These are phyloP conservation scores for Boulengeromyrus knoepffleri DNA, from an alignment of 2,113 vertebrate species.

Conservation along the genomic window DNA sequence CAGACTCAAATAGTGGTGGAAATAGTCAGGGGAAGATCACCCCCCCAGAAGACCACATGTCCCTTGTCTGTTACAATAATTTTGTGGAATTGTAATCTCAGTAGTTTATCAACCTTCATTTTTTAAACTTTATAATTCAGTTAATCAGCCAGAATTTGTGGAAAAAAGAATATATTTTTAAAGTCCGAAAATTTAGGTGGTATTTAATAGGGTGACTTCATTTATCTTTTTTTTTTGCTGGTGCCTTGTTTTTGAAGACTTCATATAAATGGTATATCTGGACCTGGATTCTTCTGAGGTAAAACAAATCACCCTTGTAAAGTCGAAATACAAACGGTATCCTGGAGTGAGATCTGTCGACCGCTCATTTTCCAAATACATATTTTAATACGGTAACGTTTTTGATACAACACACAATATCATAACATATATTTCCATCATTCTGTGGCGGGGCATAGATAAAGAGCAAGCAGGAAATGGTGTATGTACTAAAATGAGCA, in stretches of 20 bases:
- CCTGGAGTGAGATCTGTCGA: neutral
- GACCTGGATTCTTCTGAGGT: neutral
- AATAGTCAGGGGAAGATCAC: neutral
- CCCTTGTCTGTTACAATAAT: neutral
- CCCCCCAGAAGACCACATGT: neutral
- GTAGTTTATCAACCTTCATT: neutral
- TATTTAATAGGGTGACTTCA: neutral
- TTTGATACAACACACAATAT: neutral
- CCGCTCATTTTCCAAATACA: neutral
- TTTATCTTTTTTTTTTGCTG: neutral
- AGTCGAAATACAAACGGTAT: too few species aligned
- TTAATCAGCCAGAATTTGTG: neutral
- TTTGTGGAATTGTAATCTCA: neutral
- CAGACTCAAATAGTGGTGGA: neutral
- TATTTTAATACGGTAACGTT: neutral
- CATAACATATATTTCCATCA: neutral
- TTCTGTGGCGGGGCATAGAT: neutral
- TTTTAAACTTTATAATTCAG: neutral
- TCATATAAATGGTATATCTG: neutral
- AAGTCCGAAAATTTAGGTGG: neutral
- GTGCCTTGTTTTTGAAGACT: neutral
- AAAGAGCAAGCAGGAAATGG: neutral
- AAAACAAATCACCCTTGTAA: neutral
- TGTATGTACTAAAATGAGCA: neutral
- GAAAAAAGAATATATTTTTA: neutral